These are phyloP conservation scores for Dolichoris vasculosae DNA, from an alignment of 1,140 invertebrate genomes.

Conservation along the genomic window DNA sequence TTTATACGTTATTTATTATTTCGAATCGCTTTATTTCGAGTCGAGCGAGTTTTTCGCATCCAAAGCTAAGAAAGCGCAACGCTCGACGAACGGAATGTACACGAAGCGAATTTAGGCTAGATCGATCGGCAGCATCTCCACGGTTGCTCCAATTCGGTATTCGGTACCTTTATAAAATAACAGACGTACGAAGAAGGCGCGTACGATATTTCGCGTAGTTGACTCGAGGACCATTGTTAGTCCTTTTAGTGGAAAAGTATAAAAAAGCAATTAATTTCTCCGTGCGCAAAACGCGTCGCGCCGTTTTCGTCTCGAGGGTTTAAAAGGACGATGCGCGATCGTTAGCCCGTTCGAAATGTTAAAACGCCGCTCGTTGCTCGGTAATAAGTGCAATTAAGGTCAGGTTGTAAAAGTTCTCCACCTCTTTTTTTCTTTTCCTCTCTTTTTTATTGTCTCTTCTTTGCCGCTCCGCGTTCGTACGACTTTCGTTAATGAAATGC, in stretches of 20 bases:
- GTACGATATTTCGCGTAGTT: no score
- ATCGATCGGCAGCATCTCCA: no score
- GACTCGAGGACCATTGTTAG: neutral
- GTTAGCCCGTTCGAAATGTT: conserved; percentile 58
- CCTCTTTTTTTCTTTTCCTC: conserved; percentile 28
- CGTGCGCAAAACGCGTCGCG: neutral
- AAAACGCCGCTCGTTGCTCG: conserved; percentile 57
- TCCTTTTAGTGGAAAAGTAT: conserved; percentile 29
- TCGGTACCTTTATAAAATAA: no score
- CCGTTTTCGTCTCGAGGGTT: conserved; percentile 14
- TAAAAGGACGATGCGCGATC: conserved; percentile 46
- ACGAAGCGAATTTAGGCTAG: no score
- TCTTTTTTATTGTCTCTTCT: conserved; percentile 47
- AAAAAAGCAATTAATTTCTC: conserved; percentile 46
- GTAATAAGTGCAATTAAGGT: conserved; percentile 66
- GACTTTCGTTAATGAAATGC: conserved; percentile 59
- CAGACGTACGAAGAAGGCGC: no score
- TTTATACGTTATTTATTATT: neutral
- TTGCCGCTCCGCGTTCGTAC: conserved; percentile 30
- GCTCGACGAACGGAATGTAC: no score
- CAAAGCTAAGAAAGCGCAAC: no score
- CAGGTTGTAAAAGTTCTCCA: conserved; percentile 59
- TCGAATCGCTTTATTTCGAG: neutral
- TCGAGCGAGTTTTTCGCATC: no score
- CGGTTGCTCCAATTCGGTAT: no score